These are phyloP conservation scores for Melieria picta DNA, from an alignment of 2,888 invertebrate species.

Conservation along the genomic window DNA sequence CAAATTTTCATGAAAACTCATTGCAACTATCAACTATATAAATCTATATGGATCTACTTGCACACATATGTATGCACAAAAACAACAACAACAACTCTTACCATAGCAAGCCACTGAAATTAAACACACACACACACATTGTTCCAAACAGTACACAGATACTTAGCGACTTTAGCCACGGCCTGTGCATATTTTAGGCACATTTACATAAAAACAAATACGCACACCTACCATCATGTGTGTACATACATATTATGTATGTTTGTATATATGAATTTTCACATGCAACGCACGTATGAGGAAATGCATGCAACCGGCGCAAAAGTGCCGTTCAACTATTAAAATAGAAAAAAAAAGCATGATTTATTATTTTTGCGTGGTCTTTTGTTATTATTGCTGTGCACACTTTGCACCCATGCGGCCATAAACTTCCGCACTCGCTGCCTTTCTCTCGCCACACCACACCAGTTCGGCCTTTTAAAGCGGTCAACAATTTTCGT, in stretches of 20 bases:
- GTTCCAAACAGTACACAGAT: not conserved
- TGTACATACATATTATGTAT: constrained; percentile 1
- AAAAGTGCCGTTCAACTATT: constrained; percentile 6
- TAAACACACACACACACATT: not conserved
- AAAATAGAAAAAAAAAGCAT: not conserved
- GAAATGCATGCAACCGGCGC: not conserved
- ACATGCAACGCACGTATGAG: constrained; percentile 13
- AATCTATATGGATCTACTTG: too few relatives aligned
- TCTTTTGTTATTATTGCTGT: constrained; percentile 9
- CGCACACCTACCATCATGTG: not conserved
- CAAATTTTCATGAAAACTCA: too few relatives aligned
- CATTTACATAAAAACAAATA: constrained; percentile 27
- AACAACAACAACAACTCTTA: too few relatives aligned
- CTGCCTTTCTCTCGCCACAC: too few relatives aligned
- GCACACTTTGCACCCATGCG: not conserved
- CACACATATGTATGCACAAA: too few relatives aligned
- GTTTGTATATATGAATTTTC: constrained; percentile 9
- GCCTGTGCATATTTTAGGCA: too few relatives aligned
- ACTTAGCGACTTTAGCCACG: constrained; percentile 10
- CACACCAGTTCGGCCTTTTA: too few relatives aligned
- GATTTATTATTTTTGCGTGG: constrained; percentile 4
- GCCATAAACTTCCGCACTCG: too few relatives aligned
- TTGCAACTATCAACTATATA: too few relatives aligned
- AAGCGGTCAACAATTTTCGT: too few relatives aligned
- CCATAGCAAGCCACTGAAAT: too few relatives aligned